Evolutionary conservation across 2,797 vertebrate species (phyloP).

Genomic region (Delichon dasypus): DNA sequence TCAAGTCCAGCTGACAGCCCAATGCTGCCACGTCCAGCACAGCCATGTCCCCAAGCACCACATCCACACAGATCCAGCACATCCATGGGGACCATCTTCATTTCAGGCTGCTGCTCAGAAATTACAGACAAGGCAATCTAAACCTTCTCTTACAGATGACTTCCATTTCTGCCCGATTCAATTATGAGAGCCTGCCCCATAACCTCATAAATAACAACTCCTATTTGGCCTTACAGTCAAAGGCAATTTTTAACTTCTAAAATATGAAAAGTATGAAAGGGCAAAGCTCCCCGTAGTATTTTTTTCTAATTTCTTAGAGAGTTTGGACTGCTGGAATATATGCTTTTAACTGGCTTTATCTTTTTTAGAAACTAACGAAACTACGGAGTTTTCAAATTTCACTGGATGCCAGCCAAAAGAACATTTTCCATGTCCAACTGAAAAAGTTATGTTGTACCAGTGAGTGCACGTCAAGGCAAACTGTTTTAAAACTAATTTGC

Average conservation of each 20-base stretch:
- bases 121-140: not conserved
- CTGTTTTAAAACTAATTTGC: not conserved
- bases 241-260: not conserved
- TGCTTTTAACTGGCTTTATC: not conserved
- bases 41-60: not conserved
- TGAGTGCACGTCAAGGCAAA: not conserved
- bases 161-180: not conserved
- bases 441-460: not conserved
- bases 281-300: not conserved
- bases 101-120: not conserved
- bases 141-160: not conserved
- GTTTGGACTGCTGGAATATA: not conserved
- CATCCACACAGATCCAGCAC: not conserved
- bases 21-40: not conserved
- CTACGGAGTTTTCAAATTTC: not conserved
- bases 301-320: not conserved
- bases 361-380: not conserved
- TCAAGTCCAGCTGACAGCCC: accelerated
- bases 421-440: accelerated
- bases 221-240: not conserved
- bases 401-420: not conserved
- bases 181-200: not conserved
- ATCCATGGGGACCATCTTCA: accelerated
- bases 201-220: not conserved
- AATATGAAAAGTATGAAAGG: not conserved